Evolutionary conservation across 2,113 vertebrate species (phyloP).

Genomic region (Grallaria varia): DNA sequence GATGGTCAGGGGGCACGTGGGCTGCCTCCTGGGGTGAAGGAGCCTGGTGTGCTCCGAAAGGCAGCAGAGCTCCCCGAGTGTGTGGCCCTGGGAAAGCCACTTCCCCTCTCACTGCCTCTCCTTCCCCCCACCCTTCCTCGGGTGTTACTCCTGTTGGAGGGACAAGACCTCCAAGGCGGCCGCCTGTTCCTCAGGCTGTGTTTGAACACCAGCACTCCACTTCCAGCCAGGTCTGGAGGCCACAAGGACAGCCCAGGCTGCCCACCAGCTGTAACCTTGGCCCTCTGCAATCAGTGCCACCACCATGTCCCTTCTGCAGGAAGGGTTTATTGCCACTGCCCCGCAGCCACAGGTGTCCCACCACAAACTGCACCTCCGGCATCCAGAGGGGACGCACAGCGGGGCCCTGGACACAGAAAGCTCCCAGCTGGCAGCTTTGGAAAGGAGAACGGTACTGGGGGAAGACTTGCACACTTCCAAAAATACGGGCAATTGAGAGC

Average conservation of each 20-base stretch:
- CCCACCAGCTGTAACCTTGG: not conserved
- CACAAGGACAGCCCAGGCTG: not conserved
- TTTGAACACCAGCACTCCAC: not conserved
- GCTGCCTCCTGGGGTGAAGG: not conserved
- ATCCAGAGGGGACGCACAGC: rapidly evolving
- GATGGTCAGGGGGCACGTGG: not conserved
- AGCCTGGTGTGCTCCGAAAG: not conserved
- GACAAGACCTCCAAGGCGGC: not conserved
- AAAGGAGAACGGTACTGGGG: not conserved
- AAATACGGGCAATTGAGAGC: not conserved
- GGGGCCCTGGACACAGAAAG: not conserved
- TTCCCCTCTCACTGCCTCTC: not conserved
- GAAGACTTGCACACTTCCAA: not conserved
- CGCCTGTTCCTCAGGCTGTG: not conserved
- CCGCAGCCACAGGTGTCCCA: not conserved
- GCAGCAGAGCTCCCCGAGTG: rapidly evolving
- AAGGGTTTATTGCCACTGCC: not conserved
- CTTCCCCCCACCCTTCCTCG: not conserved
- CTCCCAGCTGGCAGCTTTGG: not conserved
- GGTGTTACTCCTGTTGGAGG: not conserved
- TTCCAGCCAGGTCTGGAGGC: not conserved
- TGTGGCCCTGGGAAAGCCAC: not conserved
- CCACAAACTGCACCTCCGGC: not conserved
- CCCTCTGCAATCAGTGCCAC: not conserved
- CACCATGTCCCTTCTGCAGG: rapidly evolving